These are phyloP conservation scores for Melanaphis sacchari DNA, from an alignment of 1,140 invertebrate genomes.

Conservation along the genomic window DNA sequence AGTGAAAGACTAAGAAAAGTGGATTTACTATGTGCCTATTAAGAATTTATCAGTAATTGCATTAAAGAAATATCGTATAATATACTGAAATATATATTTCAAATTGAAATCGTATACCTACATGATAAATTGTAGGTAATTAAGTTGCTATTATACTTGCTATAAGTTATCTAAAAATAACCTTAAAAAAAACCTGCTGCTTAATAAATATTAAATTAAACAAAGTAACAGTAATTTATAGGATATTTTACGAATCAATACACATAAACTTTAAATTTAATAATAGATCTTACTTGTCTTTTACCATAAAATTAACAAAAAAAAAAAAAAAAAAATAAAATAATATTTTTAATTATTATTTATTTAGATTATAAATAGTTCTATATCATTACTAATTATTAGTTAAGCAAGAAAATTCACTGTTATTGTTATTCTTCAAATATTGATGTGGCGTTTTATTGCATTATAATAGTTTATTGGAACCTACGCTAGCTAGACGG, in stretches of 20 bases:
- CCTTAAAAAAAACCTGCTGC: neutral
- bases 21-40: neutral
- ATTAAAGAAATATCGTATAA: neutral
- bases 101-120: neutral
- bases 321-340: neutral
- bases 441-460: neutral
- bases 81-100: neutral
- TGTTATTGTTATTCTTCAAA: neutral
- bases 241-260: neutral
- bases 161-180: neutral
- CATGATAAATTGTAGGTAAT: neutral
- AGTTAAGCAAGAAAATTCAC: neutral
- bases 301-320: neutral
- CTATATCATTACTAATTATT: neutral
- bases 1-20: neutral
- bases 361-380: neutral
- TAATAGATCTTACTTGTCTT: neutral
- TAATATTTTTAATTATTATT: neutral
- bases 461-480: neutral
- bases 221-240: neutral
- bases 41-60: neutral
- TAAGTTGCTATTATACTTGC: neutral
- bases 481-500: neutral
- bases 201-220: conserved; percentile 1
- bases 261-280: neutral